Conservation (phyloP, 2,888 invertebrate genomes). For the Aphrophora alni region DNA sequence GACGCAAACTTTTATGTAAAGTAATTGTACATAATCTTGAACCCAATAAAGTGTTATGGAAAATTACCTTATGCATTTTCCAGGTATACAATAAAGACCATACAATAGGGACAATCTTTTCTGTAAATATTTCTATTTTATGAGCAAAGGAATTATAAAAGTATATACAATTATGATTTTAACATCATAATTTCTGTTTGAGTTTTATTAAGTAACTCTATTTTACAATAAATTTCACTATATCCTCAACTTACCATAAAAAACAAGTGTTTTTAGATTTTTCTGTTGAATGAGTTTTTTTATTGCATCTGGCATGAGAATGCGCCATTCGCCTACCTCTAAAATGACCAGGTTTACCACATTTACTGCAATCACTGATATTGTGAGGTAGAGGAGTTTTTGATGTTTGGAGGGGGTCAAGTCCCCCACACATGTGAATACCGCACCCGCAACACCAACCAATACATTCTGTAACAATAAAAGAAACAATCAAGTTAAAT, state of each 20-base stretch:
- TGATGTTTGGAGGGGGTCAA: slow-evolving; percentile 59
- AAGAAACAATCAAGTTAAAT: not conserved
- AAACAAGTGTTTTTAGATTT: slow-evolving; percentile 54
- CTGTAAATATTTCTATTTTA: too few relatives aligned
- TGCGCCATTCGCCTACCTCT: slow-evolving; percentile 59
- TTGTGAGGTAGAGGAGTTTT: slow-evolving; percentile 59
- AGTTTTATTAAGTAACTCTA: too few relatives aligned
- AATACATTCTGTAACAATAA: slow-evolving; percentile 59
- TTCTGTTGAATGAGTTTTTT: slow-evolving; percentile 45
- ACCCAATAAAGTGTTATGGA: too few relatives aligned
- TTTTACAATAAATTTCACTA: too few relatives aligned
- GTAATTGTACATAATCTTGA: too few relatives aligned
- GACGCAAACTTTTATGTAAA: too few relatives aligned
- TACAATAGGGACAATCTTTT: too few relatives aligned
- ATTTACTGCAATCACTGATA: slow-evolving; percentile 53
- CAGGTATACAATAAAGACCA: too few relatives aligned
- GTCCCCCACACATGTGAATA: slow-evolving; percentile 59
- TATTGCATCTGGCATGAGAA: slow-evolving; percentile 54
- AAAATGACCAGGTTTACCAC: slow-evolving; percentile 56
- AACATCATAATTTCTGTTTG: too few relatives aligned
- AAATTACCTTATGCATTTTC: too few relatives aligned
- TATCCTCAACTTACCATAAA: slow-evolving; percentile 57
- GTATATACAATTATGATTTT: too few relatives aligned
- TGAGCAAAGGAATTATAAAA: too few relatives aligned
- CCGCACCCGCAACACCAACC: slow-evolving; percentile 59